Evolutionary conservation across 2,113 vertebrate genomes (phyloP).

Genomic region (Mixornis gularis): DNA sequence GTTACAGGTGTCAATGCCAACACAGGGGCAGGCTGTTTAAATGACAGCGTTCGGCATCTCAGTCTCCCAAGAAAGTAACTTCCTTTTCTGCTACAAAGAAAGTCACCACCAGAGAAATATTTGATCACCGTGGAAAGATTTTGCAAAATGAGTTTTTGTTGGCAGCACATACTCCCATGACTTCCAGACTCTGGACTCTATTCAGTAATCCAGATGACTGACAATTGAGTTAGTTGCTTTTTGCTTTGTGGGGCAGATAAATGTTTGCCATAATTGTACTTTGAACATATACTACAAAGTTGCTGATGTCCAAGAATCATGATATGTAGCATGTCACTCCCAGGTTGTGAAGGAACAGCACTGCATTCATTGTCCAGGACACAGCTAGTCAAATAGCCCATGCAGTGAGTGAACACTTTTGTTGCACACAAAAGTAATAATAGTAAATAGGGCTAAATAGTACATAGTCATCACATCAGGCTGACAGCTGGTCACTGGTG

Average conservation of each 20-base stretch:
- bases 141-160: constrained; percentile 30
- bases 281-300: background rate
- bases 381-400: background rate
- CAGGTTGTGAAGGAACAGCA: background rate
- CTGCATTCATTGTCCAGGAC: background rate
- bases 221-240: background rate
- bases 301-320: background rate
- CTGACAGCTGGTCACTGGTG: background rate
- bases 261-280: constrained; percentile 28
- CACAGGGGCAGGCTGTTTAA: background rate
- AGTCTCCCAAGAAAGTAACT: background rate
- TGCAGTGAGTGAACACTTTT: background rate
- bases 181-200: constrained; percentile 39
- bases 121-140: background rate
- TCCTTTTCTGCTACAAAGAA: background rate
- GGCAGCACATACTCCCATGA: background rate
- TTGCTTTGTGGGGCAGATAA: background rate
- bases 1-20: background rate
- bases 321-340: background rate
- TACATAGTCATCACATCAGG: background rate
- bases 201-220: background rate
- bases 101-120: background rate
- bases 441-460: background rate
- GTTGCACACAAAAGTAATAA: background rate
- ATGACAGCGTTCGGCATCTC: background rate